Conservation (phyloP, 2,888 invertebrate genomes). For the Acholoe squamosa region DNA sequence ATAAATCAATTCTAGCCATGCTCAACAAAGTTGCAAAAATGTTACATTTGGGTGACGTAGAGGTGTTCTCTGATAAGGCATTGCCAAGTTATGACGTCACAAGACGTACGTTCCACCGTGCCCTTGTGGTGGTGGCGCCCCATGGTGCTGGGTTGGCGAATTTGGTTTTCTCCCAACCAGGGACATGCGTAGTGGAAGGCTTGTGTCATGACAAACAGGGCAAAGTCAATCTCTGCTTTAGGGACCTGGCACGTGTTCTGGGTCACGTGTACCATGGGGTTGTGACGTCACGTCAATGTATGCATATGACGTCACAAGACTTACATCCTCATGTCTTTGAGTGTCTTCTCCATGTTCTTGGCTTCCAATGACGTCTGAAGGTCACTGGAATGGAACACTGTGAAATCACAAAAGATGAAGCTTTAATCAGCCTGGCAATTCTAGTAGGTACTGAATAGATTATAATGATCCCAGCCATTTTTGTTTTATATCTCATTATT, state of each 20-base stretch:
- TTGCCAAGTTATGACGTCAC: slow-evolving; percentile 10
- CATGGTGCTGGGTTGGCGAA: slow-evolving; percentile 2
- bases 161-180: background rate
- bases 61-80: background rate
- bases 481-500: no score
- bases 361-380: background rate
- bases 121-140: background rate
- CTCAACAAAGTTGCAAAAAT: background rate
- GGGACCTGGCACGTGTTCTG: background rate
- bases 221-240: background rate
- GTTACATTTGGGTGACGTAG: background rate
- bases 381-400: no score
- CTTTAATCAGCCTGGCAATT: no score
- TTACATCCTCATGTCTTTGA: background rate
- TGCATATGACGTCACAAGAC: background rate
- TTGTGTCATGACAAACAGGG: background rate
- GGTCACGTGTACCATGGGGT: background rate
- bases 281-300: background rate
- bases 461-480: no score
- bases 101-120: background rate
- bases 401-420: no score
- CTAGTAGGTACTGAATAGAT: no score
- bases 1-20: background rate
- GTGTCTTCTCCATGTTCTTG: background rate
- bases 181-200: background rate